Base-by-base conservation (phyloP, 2,888 invertebrate species). In the Sminthurinus aureus region DNA sequence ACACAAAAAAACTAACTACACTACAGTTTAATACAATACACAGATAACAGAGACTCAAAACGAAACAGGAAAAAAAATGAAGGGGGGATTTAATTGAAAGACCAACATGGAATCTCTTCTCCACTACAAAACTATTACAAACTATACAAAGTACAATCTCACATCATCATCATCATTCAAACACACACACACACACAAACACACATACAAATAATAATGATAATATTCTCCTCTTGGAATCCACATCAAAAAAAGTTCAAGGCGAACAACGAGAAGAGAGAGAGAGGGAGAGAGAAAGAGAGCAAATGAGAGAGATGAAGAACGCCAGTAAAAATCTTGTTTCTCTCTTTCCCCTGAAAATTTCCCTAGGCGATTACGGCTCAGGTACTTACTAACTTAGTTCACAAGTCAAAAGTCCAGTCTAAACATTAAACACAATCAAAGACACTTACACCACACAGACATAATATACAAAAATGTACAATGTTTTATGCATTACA, bases 201-300 rank as follows among this genome's bases (percentile, higher is more conserved):
- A 26, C 71, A 71, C 24, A 58, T 26, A 71, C 24, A 22, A 71
- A 71, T 24, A 67, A 64, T 15, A 64, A 71, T 11, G 8, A 71
- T 58, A 58, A 58, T 58, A 58, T 58, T 58, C 58, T 58, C 13
- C 38, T 38, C 58, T 15, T 58, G 58, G 58, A 24, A 11, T 24
- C 58, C 58, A 58, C 58, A 15, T 18, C 58, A 71, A 51, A 38
- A 51, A 38, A 50, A 51, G 52, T 52, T 75, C 75, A 75, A 75
- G 52, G 52, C 75, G 75, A 75, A 52, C 75, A 51, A 51, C 51
- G 75, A n/a, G 75, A 50, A 51, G 75, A 52, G n/a, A n/a, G 18
- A 11, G 71, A 4, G 24, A 24, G 51, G 51, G 22, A 51, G 13
- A 75, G 26, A 50, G 3, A 74, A 0, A 75, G 51, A 50, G 26